Evolutionary conservation across 2,888 invertebrate species (phyloP), one percentile per base, ranked within the genome.

Genomic region (Liposcelis brunnea): DNA sequence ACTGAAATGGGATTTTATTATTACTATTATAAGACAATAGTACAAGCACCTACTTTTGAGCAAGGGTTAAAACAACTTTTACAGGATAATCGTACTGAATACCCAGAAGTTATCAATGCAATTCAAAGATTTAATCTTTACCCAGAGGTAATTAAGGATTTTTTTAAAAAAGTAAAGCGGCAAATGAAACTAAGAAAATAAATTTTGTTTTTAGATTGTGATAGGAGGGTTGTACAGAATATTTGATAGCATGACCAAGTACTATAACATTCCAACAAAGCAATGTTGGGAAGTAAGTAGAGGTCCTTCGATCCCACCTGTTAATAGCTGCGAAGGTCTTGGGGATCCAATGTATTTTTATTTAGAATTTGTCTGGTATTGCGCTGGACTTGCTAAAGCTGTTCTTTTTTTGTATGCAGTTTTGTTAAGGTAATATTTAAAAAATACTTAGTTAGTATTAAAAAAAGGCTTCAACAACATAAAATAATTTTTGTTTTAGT

Each of bases 1-100:
- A 82, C 86, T 2, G 90, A 91, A 65, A 83, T 86, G 80, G 77
- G 87, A 0, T 72, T 90, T 55, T 90, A 90, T 59, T 91, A 83
- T 60, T 85, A 82, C 0, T 91, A 84, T 60, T 90, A 79, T 62
- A 91, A 91, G 58, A 80, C 77, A 0, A 65, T 91, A 40, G 75
- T 80, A 1, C 75, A 80, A 49, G 69, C 84, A 49, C 64, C 70
- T 14, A 61, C 74, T 54, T 63, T 81, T 60, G 52, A 62, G 55
- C 59, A 71, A 1, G 85, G 83, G 0, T 64, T 84, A 42, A 58
- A 71, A 1, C 69, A 70, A 50, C 56, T 81, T 1, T 74, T 75
- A 59, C 70, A 75, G 49, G 82, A 89, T 56, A 77, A 79, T 53
- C 62, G 77, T 16, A 85, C 89, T 1, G 86, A 91, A 59, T 81